A percentile compares a stretch with the other conserved stretches of the same genome.
Evolutionary conservation across 2,113 vertebrate genomes (phyloP).

Genomic region (Calypte anna): DNA sequence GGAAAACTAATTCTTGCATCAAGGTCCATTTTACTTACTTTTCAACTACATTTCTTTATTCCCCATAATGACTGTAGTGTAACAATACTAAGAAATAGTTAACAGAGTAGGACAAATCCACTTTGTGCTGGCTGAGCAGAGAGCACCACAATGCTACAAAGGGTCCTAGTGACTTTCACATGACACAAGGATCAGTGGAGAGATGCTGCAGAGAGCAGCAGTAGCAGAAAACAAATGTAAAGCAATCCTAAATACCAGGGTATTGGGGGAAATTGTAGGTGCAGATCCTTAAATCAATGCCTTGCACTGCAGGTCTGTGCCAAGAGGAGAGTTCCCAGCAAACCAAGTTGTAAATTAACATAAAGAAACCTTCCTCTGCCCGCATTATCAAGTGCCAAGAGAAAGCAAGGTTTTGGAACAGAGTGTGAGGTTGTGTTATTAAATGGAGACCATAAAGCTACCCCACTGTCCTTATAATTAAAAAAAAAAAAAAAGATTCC

Average conservation of each 20-base stretch:
- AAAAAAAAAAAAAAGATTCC: not conserved
- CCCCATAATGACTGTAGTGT: accelerated
- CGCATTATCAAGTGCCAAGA: not conserved
- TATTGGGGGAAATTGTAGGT: not conserved
- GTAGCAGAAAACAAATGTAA: not conserved
- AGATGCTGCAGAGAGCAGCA: not conserved
- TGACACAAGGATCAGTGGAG: too few relatives aligned
- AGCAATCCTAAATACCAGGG: not conserved
- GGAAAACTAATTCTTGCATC: not conserved
- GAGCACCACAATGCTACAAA: not conserved
- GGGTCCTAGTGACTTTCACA: not conserved
- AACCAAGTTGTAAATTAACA: not conserved
- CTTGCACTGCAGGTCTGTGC: not conserved
- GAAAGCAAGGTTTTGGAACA: not conserved
- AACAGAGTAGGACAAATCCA: not conserved
- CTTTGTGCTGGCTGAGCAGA: not conserved
- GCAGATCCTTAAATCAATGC: not conserved
- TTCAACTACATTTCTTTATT: not conserved
- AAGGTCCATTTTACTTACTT: not conserved
- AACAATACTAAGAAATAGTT: not conserved
- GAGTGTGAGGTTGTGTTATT: not conserved
- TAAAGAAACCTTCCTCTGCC: not conserved
- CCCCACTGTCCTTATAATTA: too few relatives aligned
- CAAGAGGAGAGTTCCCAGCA: not conserved
- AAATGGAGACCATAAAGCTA: not conserved